phyloP scores from a whole-genome alignment of 2,113 vertebrate genomes.

The Corythaixoides concolor region DNA sequence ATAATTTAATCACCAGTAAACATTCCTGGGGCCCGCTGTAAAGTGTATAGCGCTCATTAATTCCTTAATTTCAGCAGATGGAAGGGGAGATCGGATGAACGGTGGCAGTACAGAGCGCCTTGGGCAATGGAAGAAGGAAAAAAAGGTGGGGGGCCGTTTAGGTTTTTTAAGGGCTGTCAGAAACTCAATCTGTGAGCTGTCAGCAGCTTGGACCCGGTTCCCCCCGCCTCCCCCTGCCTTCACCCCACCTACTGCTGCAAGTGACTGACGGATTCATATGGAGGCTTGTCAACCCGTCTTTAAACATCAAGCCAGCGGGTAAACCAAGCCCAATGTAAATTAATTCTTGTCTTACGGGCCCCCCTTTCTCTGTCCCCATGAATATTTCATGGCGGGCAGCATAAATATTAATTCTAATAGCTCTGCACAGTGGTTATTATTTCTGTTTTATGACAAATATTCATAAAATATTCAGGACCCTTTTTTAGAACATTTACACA shows the following conservation, averaged over 20 bases:
- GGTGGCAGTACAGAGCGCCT: slow-evolving; percentile 84
- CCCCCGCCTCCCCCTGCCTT: slow-evolving; percentile 37
- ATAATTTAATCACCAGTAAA: slow-evolving; percentile 99
- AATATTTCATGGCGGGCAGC: slow-evolving; percentile 96
- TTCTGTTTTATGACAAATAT: slow-evolving; percentile 95
- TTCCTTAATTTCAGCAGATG: slow-evolving; percentile 97
- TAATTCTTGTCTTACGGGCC: slow-evolving; percentile 84
- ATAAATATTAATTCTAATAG: slow-evolving; percentile 99
- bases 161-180: slow-evolving; percentile 91
- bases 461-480: slow-evolving; percentile 95
- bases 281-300: slow-evolving; percentile 83
- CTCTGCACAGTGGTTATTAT: slow-evolving; percentile 98
- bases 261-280: slow-evolving; percentile 81
- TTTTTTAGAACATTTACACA: slow-evolving; percentile 87
- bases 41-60: slow-evolving; percentile 98
- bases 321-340: slow-evolving; percentile 86
- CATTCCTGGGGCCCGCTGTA: slow-evolving; percentile 92
- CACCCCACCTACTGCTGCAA: slow-evolving; percentile 67
- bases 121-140: slow-evolving; percentile 78
- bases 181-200: slow-evolving; percentile 90
- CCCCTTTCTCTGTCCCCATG: slow-evolving; percentile 87
- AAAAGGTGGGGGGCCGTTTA: slow-evolving; percentile 79
- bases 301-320: slow-evolving; percentile 87
- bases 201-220: slow-evolving; percentile 74
- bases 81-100: slow-evolving; percentile 83